These are phyloP conservation scores for Psix sp. DNA, from an alignment of 1,140 invertebrate genomes.

Conservation along the genomic window DNA sequence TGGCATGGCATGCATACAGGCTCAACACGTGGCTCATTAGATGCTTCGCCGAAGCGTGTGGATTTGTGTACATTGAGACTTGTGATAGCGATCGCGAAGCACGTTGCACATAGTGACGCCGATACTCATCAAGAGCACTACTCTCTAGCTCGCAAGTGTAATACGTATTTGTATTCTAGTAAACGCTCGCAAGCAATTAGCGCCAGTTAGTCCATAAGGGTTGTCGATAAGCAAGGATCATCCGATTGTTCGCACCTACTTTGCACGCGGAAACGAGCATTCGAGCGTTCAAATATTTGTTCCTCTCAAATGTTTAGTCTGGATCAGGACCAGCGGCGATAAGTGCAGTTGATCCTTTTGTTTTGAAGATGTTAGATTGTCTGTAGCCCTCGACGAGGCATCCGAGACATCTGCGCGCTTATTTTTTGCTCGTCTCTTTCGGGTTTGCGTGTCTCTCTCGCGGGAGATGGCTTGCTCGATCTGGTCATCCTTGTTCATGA, in stretches of 20 bases:
- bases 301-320: no score
- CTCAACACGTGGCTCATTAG: constrained; percentile 65
- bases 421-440: no score
- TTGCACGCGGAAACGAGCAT: no score
- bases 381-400: no score
- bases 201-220: constrained; percentile 13
- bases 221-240: not conserved
- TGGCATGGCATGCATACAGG: no score
- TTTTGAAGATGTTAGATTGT: no score
- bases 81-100: constrained; percentile 50
- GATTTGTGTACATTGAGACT: constrained; percentile 26
- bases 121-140: constrained; percentile 50
- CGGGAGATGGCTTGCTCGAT: not conserved
- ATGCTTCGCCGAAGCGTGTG: constrained; percentile 63
- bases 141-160: constrained; percentile 43
- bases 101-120: constrained; percentile 27
- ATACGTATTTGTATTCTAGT: constrained; percentile 50
- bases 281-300: no score
- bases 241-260: not conserved
- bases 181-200: constrained; percentile 37
- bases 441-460: constrained; percentile 5
- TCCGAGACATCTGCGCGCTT: no score
- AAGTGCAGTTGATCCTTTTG: no score
- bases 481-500: constrained; percentile 59
- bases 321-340: no score